A percentile compares a stretch with the other conserved stretches of the same genome.
Conservation (phyloP, 1,140 invertebrate genomes). For the Bacillus rossius region DNA sequence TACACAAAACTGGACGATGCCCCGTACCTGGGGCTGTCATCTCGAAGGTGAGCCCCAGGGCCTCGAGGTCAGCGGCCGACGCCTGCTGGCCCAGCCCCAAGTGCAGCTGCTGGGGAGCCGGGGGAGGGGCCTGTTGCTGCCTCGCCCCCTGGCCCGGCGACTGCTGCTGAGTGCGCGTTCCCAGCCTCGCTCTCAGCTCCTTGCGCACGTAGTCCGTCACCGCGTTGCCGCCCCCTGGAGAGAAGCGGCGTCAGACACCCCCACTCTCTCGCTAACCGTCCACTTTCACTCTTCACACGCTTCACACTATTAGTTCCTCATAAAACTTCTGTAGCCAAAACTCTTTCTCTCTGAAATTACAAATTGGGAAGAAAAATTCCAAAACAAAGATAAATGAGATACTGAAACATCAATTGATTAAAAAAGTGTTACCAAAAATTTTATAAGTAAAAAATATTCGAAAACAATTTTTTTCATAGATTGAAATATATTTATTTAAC, state of each 20-base stretch:
- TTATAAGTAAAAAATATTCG: background rate
- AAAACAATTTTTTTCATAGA: background rate
- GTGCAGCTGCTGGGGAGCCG: constrained; percentile 12
- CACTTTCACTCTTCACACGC: background rate
- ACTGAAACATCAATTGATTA: no score
- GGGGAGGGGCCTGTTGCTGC: constrained; percentile 12
- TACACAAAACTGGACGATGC: no score
- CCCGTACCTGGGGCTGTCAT: constrained; percentile 55
- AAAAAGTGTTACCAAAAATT: no score
- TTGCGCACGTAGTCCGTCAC: constrained; percentile 82
- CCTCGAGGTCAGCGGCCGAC: constrained; percentile 57
- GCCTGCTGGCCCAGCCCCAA: constrained; percentile 40
- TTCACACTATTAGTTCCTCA: background rate
- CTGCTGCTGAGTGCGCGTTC: constrained; percentile 63
- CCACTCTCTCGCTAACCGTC: background rate
- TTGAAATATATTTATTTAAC: background rate
- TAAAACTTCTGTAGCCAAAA: no score
- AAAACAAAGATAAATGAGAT: no score
- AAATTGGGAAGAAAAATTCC: no score
- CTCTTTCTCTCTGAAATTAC: no score
- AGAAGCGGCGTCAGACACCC: background rate
- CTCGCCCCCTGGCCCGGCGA: constrained; percentile 11
- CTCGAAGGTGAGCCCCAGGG: constrained; percentile 61
- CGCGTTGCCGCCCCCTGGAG: constrained; percentile 33
- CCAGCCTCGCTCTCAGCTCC: constrained; percentile 81